phyloP scores from a whole-genome alignment of 2,797 vertebrate species.

The Thunnus albacares region DNA sequence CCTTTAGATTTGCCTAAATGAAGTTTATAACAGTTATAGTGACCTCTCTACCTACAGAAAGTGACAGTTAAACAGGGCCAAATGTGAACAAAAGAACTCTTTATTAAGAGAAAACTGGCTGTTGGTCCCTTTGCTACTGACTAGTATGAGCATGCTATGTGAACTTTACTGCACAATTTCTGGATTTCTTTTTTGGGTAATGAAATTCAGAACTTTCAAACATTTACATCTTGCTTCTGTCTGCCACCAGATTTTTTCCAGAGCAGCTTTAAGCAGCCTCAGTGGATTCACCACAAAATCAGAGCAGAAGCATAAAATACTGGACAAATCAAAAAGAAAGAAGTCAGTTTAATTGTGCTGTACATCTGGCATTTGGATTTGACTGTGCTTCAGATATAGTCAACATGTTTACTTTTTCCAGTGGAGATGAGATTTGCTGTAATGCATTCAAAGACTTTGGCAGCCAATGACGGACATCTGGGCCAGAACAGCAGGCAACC shows the following conservation, averaged over 20 bases:
- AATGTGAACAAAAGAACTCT: too few relatives aligned
- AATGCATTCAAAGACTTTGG: conserved; percentile 56
- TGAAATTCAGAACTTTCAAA: not conserved
- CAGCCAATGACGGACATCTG: conserved; percentile 72
- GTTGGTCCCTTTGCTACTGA: not conserved
- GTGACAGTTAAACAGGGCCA: too few relatives aligned
- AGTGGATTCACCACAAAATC: not conserved
- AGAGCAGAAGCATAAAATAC: not conserved
- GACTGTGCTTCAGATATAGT: conserved; percentile 5
- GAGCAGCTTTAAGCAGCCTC: not conserved
- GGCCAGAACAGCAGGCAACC: conserved; percentile 72
- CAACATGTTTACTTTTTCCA: conserved; percentile 33
- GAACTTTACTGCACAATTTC: not conserved
- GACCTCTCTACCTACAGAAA: too few relatives aligned
- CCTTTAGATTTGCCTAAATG: not conserved
- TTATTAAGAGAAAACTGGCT: not conserved
- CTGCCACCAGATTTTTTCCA: not conserved
- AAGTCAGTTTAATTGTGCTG: not conserved
- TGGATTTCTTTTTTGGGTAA: too few relatives aligned
- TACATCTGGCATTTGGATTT: conserved; percentile 8
- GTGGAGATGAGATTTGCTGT: conserved; percentile 21
- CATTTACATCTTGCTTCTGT: not conserved
- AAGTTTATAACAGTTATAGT: not conserved
- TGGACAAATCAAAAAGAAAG: conserved; percentile 4
- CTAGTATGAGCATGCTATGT: not conserved